Conservation (phyloP, 30 jellyfish, hydroid and myxozoan genomes). For the Pelagia noctiluca region DNA sequence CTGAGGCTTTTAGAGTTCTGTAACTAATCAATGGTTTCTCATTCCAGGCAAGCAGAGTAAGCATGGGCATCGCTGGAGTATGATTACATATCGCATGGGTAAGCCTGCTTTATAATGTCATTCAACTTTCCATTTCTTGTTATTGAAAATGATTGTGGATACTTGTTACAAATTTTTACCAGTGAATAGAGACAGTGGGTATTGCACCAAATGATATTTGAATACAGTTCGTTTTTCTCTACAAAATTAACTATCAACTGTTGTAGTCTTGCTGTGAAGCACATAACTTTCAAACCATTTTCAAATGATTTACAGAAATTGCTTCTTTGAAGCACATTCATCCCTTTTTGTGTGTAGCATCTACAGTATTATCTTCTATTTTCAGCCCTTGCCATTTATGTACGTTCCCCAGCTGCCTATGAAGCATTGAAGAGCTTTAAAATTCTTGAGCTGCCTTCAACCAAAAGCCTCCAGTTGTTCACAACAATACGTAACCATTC, state of each 20-base stretch:
- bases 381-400: constrained; percentile 45
- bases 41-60: too few species aligned
- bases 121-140: too few species aligned
- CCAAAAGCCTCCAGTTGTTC: constrained; percentile 36
- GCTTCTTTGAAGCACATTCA: too few species aligned
- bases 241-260: background rate
- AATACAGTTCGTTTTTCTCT: background rate
- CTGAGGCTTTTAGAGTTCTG: too few species aligned
- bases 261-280: background rate
- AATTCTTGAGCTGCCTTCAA: constrained; percentile 35
- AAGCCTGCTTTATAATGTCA: background rate
- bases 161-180: background rate
- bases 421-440: constrained; percentile 34
- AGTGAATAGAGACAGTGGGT: background rate
- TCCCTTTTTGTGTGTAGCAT: too few species aligned
- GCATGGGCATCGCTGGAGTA: constrained; percentile 16
- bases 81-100: constrained; percentile 11
- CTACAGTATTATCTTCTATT: too few species aligned
- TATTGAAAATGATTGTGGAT: background rate
- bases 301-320: background rate
- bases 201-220: too few species aligned
- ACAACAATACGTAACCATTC: constrained; percentile 41
- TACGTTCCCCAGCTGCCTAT: constrained; percentile 56
- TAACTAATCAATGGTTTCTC: too few species aligned
- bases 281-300: background rate